These are phyloP conservation scores for Tympanuchus pallidicinctus DNA, from an alignment of 2,113 vertebrate genomes.

Conservation along the genomic window DNA sequence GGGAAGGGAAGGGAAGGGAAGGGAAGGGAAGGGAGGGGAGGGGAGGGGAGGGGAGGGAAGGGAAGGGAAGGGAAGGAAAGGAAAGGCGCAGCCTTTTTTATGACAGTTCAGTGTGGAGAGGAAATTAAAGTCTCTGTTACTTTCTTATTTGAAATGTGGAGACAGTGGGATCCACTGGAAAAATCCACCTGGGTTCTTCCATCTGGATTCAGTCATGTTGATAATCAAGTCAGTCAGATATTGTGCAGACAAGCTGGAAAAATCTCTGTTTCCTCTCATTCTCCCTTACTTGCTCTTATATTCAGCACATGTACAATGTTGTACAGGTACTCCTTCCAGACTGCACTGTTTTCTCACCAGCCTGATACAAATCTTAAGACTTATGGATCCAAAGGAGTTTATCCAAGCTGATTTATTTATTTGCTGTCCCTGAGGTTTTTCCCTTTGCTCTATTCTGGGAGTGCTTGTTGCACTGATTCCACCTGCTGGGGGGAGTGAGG, in stretches of 20 bases:
- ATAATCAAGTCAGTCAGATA: slow-evolving; percentile 33
- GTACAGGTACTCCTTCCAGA: neutral
- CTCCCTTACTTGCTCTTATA: neutral
- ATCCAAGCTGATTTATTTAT: neutral
- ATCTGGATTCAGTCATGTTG: slow-evolving; percentile 20
- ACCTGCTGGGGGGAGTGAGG: neutral
- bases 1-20: no score
- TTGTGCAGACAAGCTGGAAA: slow-evolving; percentile 38
- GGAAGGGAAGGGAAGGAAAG: no score
- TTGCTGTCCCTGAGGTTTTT: neutral
- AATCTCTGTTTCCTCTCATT: slow-evolving; percentile 11
- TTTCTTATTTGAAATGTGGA: slow-evolving; percentile 7
- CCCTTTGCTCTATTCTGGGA: neutral
- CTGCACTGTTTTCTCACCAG: neutral
- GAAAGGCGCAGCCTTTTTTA: neutral
- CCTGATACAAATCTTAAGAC: neutral
- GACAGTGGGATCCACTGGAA: neutral
- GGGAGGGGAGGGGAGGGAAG: no score
- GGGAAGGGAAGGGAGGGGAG: no score
- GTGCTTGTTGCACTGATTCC: neutral
- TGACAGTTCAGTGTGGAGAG: neutral
- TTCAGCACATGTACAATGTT: neutral
- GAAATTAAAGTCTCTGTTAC: neutral
- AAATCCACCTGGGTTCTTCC: slow-evolving; percentile 32
- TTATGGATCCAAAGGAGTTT: neutral